Evolutionary conservation across 2,113 vertebrate species (phyloP), one percentile per base, ranked within the genome.

Genomic region (Castor canadensis): DNA sequence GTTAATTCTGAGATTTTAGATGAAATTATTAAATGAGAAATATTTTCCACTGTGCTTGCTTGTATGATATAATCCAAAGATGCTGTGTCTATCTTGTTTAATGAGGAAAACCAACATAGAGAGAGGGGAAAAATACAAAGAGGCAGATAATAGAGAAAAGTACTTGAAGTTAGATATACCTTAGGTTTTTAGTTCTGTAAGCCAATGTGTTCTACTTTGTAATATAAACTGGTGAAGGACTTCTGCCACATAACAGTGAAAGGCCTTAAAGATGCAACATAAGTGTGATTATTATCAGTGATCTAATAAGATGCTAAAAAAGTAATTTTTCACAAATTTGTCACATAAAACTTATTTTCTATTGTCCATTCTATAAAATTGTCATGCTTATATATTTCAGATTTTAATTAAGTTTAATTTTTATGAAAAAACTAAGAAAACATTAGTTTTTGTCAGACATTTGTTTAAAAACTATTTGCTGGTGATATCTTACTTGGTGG

Each of bases 391-490:
- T 88, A 40, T 79, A 67, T 20, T 54, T 75, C 60, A 17, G 24
- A 26, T 24, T 85, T 85, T 85, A 45, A 67, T 73, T 95, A 9
- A 2, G 8, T 19, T 87, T 75, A 45, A 1, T 45, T 91, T 95
- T 79, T 58, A 58, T 76, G 35, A 64, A 86, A 95, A 94, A 95
- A 94, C 49, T 35, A 72, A 75, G 24, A 91, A 81, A 54, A 32
- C 40, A 24, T 49, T 82, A 62, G 64, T 73, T 94, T 64, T 43
- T 87, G 32, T 76, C 30, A 91, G 56, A 88, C 32, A 45, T 66
- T 92, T 91, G 32, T 86, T 92, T 82, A 86, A 43, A 75, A 62
- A n/a, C n/a, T n/a, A n/a, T n/a, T n/a, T n/a, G n/a, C n/a, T n/a
- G n/a, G n/a, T n/a, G n/a, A n/a, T n/a, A n/a, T n/a, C n/a, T n/a